phyloP scores from a whole-genome alignment of 1,140 invertebrate species.

The Lamellibrachia luymesi region DNA sequence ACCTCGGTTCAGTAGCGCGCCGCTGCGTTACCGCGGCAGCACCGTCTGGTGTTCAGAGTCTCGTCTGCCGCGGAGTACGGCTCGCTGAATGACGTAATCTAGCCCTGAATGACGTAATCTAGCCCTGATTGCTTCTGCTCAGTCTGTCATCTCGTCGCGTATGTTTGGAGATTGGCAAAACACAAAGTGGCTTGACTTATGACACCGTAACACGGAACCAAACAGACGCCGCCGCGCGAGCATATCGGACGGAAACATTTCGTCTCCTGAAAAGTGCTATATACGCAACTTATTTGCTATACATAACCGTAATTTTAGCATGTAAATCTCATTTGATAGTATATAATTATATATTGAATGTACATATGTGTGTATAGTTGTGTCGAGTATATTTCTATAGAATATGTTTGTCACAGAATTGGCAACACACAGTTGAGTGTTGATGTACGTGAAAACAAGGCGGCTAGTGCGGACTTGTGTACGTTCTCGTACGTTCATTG shows the following conservation, averaged over 20 bases:
- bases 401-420: neutral
- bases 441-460: neutral
- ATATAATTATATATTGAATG: neutral
- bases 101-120: neutral
- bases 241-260: neutral
- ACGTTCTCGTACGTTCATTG: neutral
- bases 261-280: neutral
- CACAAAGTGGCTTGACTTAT: neutral
- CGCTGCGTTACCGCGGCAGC: neutral
- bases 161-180: neutral
- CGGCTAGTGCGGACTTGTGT: neutral
- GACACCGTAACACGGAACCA: neutral
- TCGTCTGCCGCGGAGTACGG: neutral
- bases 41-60: neutral
- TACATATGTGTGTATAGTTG: neutral
- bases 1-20: neutral
- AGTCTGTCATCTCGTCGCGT: neutral
- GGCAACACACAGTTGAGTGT: neutral
- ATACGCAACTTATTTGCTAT: neutral
- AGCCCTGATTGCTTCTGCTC: neutral
- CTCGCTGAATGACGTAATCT: neutral
- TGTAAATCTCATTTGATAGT: conserved; percentile 2
- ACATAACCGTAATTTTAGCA: conserved; percentile 1
- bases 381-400: neutral
- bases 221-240: neutral